A percentile compares a stretch with the other conserved stretches of the same genome.
phyloP scores from a whole-genome alignment of 2,797 vertebrate genomes.

The Bufotes viridis region DNA sequence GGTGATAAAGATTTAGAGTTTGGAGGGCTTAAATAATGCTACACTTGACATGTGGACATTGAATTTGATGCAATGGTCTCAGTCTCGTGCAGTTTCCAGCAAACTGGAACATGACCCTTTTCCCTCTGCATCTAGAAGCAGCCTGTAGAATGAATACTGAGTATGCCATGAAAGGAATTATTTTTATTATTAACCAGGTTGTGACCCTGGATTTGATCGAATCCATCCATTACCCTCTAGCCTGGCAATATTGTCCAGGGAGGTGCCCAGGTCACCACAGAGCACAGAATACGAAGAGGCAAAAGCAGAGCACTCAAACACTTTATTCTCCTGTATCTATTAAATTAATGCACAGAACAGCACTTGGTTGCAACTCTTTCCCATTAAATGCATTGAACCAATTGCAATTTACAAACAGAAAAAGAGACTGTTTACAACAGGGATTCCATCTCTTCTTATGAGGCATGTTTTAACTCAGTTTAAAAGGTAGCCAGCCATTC shows the following conservation, averaged over 20 bases:
- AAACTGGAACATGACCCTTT: conserved; percentile 33
- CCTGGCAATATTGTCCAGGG: conserved; percentile 54
- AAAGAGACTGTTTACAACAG: background rate
- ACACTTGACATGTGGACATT: conserved; percentile 23
- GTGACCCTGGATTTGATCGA: conserved; percentile 61
- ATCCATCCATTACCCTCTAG: conserved; percentile 59
- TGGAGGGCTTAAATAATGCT: conserved; percentile 30
- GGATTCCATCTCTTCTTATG: conserved; percentile 28
- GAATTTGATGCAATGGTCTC: background rate
- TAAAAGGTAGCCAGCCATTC: conserved; percentile 29
- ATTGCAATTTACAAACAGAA: conserved; percentile 38
- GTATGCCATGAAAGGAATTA: conserved; percentile 58
- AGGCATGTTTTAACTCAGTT: conserved; percentile 16
- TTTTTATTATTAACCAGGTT: conserved; percentile 62
- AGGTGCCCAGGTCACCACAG: conserved; percentile 52
- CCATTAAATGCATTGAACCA: conserved; percentile 45
- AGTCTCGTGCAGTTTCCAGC: conserved; percentile 5
- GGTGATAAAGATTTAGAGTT: conserved; percentile 42
- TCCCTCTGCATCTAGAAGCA: conserved; percentile 24
- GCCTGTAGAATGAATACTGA: conserved; percentile 42
- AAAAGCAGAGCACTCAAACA: conserved; percentile 31
- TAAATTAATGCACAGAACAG: conserved; percentile 41
- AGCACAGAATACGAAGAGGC: conserved; percentile 50
- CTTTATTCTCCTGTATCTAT: conserved; percentile 50
- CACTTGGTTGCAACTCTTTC: conserved; percentile 38